These are phyloP conservation scores for Lacanobia oleracea DNA, from an alignment of 2,888 invertebrate genomes.

Conservation along the genomic window DNA sequence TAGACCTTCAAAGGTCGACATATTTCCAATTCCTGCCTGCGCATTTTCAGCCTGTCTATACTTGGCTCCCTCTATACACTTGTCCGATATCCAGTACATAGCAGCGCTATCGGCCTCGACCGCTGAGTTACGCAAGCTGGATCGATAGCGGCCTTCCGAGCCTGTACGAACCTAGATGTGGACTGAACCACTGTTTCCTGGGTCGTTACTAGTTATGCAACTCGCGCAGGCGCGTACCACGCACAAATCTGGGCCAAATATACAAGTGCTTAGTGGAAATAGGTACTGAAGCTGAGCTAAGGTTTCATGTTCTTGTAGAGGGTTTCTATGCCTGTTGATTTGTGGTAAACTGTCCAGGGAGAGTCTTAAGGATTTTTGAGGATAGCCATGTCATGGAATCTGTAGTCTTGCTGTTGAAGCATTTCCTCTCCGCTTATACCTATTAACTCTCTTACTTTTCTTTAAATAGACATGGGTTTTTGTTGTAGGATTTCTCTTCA, in stretches of 20 bases:
- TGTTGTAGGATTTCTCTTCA: neutral
- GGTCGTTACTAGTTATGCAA: constrained; percentile 65
- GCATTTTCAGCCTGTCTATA: neutral
- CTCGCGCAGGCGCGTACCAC: constrained; percentile 60
- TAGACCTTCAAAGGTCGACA: neutral
- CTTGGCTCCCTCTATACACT: neutral
- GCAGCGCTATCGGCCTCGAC: constrained; percentile 11
- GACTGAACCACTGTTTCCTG: constrained; percentile 59
- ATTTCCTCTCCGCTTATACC: neutral
- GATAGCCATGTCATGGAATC: neutral
- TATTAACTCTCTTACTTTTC: neutral
- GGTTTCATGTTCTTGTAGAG: neutral
- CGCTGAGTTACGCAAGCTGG: constrained; percentile 59
- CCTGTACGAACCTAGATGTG: constrained; percentile 60
- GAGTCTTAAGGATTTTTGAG: neutral
- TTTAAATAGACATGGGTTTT: neutral
- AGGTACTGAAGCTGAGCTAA: constrained; percentile 5
- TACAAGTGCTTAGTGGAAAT: constrained; percentile 48
- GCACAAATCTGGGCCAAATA: constrained; percentile 52
- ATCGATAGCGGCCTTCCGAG: constrained; percentile 57
- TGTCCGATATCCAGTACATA: constrained; percentile 7
- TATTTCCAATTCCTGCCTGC: neutral
- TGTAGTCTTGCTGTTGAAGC: neutral
- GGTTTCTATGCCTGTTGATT: neutral
- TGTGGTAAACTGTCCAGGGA: neutral